These are phyloP conservation scores for Burhinus bistriatus DNA, from an alignment of 2,113 vertebrate species.

Conservation along the genomic window DNA sequence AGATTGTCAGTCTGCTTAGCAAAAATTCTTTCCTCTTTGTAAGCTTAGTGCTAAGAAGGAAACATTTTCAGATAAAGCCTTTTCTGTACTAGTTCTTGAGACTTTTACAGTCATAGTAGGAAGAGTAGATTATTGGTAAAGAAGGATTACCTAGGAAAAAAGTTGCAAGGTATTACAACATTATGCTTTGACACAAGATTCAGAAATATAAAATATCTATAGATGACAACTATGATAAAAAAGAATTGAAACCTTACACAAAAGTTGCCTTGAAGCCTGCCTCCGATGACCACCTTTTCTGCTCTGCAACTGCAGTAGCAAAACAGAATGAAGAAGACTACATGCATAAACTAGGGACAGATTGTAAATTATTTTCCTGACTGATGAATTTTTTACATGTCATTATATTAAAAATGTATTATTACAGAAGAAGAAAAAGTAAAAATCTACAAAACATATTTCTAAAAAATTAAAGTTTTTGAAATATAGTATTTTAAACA, in stretches of 20 bases:
- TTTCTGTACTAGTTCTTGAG: background rate
- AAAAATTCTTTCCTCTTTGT: background rate
- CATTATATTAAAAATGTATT: background rate
- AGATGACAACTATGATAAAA: background rate
- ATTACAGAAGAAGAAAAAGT: background rate
- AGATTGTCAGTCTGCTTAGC: background rate
- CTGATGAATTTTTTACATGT: accelerated
- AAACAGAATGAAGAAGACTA: background rate
- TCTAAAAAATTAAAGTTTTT: background rate
- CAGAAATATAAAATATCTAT: background rate
- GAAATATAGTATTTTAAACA: background rate
- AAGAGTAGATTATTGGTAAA: background rate
- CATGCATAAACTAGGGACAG: background rate
- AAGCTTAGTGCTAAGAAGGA: background rate
- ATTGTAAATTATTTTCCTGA: background rate
- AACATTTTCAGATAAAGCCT: background rate
- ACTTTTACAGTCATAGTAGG: background rate
- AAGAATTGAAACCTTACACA: background rate
- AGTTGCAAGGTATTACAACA: background rate
- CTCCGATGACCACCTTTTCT: background rate
- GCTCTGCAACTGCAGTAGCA: background rate
- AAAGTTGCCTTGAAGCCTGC: background rate
- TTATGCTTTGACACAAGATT: background rate
- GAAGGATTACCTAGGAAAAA: background rate
- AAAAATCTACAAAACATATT: background rate